These are phyloP conservation scores for Limanda limanda DNA, from an alignment of 2,113 vertebrate genomes.

Conservation along the genomic window DNA sequence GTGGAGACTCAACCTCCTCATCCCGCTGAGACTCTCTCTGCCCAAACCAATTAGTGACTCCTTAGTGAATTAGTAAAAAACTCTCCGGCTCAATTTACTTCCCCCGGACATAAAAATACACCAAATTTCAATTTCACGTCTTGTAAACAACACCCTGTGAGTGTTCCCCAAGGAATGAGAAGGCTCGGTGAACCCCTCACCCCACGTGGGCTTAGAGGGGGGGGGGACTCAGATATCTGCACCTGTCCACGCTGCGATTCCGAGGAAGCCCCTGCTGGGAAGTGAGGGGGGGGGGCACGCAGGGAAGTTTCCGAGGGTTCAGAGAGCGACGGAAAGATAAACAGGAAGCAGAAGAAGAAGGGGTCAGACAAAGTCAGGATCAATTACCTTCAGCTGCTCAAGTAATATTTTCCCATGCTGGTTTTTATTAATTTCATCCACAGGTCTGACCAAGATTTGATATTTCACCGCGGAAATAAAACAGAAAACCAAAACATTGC, in stretches of 20 bases:
- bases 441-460: no score
- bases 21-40: no score
- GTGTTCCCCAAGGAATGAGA: constrained; percentile 63
- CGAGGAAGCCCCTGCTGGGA: constrained; percentile 23
- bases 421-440: no score
- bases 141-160: constrained; percentile 13
- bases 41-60: neutral
- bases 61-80: neutral
- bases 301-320: constrained; percentile 9
- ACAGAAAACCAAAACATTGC: neutral
- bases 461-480: neutral
- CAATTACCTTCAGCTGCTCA: constrained; percentile 19
- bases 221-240: constrained; percentile 38
- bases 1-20: neutral
- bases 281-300: neutral
- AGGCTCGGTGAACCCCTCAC: constrained; percentile 20
- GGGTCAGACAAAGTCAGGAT: constrained; percentile 34
- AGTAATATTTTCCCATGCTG: neutral
- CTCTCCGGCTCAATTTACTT: neutral
- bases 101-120: neutral
- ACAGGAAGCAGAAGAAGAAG: neutral
- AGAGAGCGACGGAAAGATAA: constrained; percentile 11
- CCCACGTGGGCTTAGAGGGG: constrained; percentile 3
- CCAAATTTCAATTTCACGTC: neutral
- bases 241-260: constrained; percentile 67